Percentiles rank a stretch among this genome's conserved stretches.
Evolutionary conservation across 92 coral and sea anemone species (phyloP).

Genomic region (Hydrozoanthus gracilis): DNA sequence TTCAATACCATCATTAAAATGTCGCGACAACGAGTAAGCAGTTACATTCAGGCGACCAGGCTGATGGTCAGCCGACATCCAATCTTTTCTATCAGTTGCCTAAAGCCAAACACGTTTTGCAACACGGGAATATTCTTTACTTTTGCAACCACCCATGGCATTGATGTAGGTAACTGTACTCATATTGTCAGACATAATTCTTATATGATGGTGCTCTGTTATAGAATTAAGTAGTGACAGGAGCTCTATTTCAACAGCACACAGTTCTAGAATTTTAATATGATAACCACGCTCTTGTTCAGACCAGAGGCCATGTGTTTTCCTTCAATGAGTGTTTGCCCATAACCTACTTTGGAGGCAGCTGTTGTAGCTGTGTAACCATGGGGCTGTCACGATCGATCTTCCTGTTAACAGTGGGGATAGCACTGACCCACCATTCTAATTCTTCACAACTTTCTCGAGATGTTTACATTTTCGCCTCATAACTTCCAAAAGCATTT

Average conservation of each 20-base stretch:
- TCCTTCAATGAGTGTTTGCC: conserved; percentile 29
- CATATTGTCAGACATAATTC: no score
- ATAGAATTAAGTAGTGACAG: no score
- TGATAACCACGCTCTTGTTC: conserved; percentile 32
- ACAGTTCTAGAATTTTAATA: conserved; percentile 51
- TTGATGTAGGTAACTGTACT: no score
- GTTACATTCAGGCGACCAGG: no score
- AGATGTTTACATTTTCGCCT: conserved; percentile 28
- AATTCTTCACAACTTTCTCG: no score
- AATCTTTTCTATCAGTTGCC: conserved; percentile 38
- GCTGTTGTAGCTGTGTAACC: conserved; percentile 34
- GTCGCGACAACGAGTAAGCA: no score
- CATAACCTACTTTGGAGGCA: conserved; percentile 59
- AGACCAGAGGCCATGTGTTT: conserved; percentile 59
- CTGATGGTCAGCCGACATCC: no score
- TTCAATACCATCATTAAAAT: no score
- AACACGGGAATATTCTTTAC: conserved; percentile 12
- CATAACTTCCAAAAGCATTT: conserved; percentile 40
- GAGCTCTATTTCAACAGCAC: no score
- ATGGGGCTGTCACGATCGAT: conserved; percentile 52
- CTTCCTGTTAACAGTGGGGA: no score
- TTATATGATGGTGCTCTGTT: no score
- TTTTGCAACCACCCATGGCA: no score
- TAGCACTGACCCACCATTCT: conserved; percentile 60
- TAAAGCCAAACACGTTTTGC: conserved; percentile 45